phyloP scores from a whole-genome alignment of 1,140 invertebrate genomes.

The Lepidurus packardi region DNA sequence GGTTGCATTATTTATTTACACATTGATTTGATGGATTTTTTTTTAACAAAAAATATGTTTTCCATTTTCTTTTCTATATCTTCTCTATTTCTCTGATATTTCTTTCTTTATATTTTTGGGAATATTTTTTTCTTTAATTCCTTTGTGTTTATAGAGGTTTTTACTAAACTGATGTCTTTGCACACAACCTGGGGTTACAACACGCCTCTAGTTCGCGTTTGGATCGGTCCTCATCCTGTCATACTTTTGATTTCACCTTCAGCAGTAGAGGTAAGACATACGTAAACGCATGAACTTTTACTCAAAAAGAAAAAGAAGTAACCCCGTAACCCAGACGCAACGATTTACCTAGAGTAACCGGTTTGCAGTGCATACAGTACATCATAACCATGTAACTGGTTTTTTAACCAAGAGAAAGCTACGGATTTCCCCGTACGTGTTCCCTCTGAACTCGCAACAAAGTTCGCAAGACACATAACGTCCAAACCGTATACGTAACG shows the following conservation, averaged over 20 bases:
- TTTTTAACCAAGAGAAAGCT: no score
- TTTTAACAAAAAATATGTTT: no score
- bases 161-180: slow-evolving; percentile 3
- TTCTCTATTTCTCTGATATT: no score
- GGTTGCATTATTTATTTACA: background rate
- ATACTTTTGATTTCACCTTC: slow-evolving; percentile 23
- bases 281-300: background rate
- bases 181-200: slow-evolving; percentile 22
- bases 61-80: no score
- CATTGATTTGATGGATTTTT: background rate
- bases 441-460: no score
- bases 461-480: no score
- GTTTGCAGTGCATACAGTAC: no score
- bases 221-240: slow-evolving; percentile 30
- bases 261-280: slow-evolving; percentile 25
- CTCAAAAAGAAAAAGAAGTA: background rate
- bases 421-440: no score
- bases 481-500: no score
- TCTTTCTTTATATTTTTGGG: no score
- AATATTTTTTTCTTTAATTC: no score
- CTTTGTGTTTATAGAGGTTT: background rate
- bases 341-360: background rate
- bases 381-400: no score
- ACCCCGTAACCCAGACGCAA: background rate
- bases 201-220: slow-evolving; percentile 28